phyloP scores from a whole-genome alignment of 2,888 invertebrate species.

The Idaea dimidiata region DNA sequence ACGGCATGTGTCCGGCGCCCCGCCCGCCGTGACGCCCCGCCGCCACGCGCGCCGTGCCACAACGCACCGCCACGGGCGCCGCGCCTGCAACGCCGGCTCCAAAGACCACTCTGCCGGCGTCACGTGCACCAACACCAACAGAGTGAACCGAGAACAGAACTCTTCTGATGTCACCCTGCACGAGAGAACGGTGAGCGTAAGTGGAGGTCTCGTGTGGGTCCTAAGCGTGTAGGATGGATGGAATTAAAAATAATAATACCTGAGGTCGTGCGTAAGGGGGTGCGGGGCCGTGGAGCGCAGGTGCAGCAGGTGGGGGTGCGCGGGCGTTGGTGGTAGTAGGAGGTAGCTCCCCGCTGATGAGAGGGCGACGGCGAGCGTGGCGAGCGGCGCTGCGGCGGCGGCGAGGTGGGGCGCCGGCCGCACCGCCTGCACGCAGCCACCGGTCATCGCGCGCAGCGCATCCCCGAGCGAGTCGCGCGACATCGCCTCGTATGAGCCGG shows the following conservation, averaged over 20 bases:
- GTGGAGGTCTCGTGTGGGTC: too few species aligned
- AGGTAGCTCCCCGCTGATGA: constrained; percentile 79
- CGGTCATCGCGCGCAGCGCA: constrained; percentile 90
- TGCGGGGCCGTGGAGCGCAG: neutral
- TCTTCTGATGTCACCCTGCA: constrained; percentile 87
- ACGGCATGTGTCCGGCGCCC: constrained; percentile 58
- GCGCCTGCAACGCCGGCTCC: constrained; percentile 83
- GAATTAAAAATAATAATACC: too few species aligned
- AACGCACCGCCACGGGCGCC: constrained; percentile 86
- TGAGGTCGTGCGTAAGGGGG: constrained; percentile 16
- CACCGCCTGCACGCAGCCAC: constrained; percentile 73
- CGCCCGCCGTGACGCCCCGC: constrained; percentile 85
- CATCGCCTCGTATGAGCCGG: constrained; percentile 84
- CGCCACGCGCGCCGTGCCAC: constrained; percentile 84
- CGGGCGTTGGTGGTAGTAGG: constrained; percentile 81
- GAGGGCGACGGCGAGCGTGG: constrained; percentile 71
- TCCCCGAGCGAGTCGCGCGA: constrained; percentile 87
- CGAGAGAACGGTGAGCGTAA: too few species aligned
- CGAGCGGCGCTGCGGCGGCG: constrained; percentile 85
- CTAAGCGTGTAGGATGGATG: too few species aligned
- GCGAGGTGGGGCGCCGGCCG: constrained; percentile 87
- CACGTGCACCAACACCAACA: constrained; percentile 86
- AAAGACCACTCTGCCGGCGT: constrained; percentile 89
- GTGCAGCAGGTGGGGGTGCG: constrained; percentile 11
- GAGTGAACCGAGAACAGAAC: constrained; percentile 84